Conservation (phyloP, 37 sponge, comb jelly and placozoan genomes). For the Axinella damicornis region DNA sequence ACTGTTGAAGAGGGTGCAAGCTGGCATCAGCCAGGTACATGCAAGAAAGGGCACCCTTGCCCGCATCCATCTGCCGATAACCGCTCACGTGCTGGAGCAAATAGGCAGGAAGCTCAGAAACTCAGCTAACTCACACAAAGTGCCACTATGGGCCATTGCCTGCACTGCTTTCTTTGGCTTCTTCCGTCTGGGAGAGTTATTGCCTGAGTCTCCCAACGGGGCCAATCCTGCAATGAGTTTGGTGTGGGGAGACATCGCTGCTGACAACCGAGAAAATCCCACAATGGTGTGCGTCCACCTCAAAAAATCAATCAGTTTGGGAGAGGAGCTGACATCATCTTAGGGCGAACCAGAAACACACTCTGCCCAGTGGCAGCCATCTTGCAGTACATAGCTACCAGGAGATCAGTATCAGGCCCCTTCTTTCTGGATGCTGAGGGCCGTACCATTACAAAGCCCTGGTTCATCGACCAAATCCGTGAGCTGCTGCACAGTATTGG, state of each 20-base stretch:
- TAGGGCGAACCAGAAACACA: background rate
- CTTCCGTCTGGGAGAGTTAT: no score
- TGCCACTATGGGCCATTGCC: no score
- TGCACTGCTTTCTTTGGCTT: no score
- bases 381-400: background rate
- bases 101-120: no score
- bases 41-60: no score
- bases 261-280: background rate
- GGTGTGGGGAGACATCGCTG: background rate
- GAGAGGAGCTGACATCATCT: background rate
- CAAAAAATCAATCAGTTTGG: conserved; percentile 13
- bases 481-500: no score
- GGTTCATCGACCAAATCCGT: no score
- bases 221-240: no score
- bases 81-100: no score
- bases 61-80: no score
- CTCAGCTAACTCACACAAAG: no score
- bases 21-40: conserved; percentile 35
- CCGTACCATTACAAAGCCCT: background rate
- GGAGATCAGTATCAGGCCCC: background rate
- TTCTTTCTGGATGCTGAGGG: background rate
- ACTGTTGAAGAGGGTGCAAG: conserved; percentile 25
- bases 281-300: conserved; percentile 5
- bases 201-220: no score
- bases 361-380: background rate